Evolutionary conservation across 2,113 vertebrate species (phyloP).

Genomic region (Oreochromis aureus): DNA sequence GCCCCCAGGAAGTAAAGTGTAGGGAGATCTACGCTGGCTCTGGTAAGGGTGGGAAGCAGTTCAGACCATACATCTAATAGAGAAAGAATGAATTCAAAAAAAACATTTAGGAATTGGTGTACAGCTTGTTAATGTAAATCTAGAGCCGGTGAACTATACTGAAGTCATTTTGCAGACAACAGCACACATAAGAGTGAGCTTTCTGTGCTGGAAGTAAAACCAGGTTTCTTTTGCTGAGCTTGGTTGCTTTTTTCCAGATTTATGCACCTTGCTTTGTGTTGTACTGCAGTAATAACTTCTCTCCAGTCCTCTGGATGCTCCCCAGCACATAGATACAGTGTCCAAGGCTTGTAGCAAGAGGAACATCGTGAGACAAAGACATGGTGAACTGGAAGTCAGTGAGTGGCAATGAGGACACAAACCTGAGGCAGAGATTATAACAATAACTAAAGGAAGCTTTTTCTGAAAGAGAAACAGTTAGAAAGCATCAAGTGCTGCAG

Average conservation of each 20-base stretch:
- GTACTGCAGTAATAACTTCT: constrained; percentile 73
- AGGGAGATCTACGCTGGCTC: constrained; percentile 63
- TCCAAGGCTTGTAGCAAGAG: constrained; percentile 59
- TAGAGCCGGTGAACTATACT: background rate
- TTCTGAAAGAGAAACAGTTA: background rate
- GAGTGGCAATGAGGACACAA: constrained; percentile 74
- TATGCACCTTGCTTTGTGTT: constrained; percentile 55
- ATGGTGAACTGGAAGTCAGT: constrained; percentile 72
- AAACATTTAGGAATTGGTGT: background rate
- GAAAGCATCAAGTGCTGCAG: background rate
- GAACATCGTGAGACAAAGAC: constrained; percentile 75
- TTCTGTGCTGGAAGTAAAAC: background rate
- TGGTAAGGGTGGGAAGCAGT: constrained; percentile 71
- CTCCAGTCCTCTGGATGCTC: constrained; percentile 71
- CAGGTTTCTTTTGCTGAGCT: background rate
- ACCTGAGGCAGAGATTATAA: constrained; percentile 46
- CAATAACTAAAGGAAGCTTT: background rate
- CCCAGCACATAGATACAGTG: constrained; percentile 71
- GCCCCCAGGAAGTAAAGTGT: constrained; percentile 73
- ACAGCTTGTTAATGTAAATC: background rate
- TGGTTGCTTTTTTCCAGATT: background rate
- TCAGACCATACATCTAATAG: constrained; percentile 72
- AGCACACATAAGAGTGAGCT: background rate
- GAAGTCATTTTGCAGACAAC: background rate
- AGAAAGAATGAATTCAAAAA: background rate